Evolutionary conservation across 2,797 vertebrate genomes (phyloP).

Genomic region (Acanthopagrus latus): DNA sequence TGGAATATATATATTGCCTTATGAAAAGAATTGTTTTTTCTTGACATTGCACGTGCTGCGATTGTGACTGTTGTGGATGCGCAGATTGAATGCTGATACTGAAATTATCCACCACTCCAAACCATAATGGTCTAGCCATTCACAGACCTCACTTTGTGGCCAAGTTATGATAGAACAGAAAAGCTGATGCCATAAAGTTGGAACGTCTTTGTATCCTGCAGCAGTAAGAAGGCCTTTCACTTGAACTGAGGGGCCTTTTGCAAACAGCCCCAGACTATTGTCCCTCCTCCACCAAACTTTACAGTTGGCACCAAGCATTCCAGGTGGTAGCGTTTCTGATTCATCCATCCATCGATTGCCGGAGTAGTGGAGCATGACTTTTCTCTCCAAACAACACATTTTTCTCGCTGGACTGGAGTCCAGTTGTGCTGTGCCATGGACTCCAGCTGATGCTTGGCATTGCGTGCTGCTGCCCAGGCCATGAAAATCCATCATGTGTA

Average conservation of each 20-base stretch:
- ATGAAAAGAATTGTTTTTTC: too few relatives aligned
- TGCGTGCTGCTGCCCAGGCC: neutral
- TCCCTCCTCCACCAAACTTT: neutral
- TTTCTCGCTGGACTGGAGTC: neutral
- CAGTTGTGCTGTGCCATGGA: neutral
- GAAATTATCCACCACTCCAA: too few relatives aligned
- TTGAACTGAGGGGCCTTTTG: neutral
- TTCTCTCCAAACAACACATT: neutral
- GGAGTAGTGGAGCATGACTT: neutral
- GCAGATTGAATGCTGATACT: too few relatives aligned
- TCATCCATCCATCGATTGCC: neutral
- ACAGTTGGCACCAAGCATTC: neutral
- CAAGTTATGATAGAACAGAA: neutral
- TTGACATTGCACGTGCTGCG: too few relatives aligned
- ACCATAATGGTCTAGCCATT: neutral
- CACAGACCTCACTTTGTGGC: neutral
- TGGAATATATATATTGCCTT: too few relatives aligned
- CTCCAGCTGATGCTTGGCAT: neutral
- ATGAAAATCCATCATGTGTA: neutral
- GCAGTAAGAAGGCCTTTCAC: neutral
- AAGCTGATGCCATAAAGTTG: neutral
- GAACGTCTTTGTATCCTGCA: neutral
- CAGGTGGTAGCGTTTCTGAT: neutral
- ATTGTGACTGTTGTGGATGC: too few relatives aligned
- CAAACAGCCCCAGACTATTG: neutral